Base-by-base conservation (phyloP, 53 echinoderm and acorn worm genomes). In the Zoroaster sp. region DNA sequence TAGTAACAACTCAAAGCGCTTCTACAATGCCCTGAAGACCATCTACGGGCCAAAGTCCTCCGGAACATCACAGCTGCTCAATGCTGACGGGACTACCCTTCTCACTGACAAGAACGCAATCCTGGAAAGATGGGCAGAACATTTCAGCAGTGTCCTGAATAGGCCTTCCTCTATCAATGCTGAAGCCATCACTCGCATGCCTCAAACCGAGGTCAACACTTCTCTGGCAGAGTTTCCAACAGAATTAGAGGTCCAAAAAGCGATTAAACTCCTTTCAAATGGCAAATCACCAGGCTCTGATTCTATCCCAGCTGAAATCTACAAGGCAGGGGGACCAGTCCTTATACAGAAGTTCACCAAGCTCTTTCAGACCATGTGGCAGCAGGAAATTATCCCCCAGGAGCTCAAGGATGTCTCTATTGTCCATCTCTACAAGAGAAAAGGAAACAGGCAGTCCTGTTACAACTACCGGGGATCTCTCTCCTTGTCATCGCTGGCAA, bases 61-160 rank as follows among this genome's bases (percentile, higher is more conserved):
- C n/a, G n/a, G n/a, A n/a, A n/a, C n/a, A n/a, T n/a, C 31, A 12
- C 76, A 43, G 4, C 13, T 77, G 9, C 51, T 67, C 36, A 69
- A 34, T 15, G 36, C 20, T 0, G 78, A 89, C 45, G 69, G 78
- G 0, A 40, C 41, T 5, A 89, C 45, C 10, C 79, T 89, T 7
- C 3, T 78, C 30, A 67, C 89, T 40, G 89, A 89, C 43, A 78
- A 46, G 66, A n/a, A 42, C 9, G 20, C 28, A 35, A 78, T 78
- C 43, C 77, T 76, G 40, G 69, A 68, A 9, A 66, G 79, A 68
- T 78, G 89, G 89, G 69, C 89, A 21, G 76, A 87, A 41, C 74
- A 87, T 40, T 53, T 88, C n/a, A 40, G 76, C 76, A 23, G 23
- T 38, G 55, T 88, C 41, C 47, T 89, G 3, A 89, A 89, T 38